These are phyloP conservation scores for Heliconius aoede DNA, from an alignment of 2,888 invertebrate species.

Conservation along the genomic window DNA sequence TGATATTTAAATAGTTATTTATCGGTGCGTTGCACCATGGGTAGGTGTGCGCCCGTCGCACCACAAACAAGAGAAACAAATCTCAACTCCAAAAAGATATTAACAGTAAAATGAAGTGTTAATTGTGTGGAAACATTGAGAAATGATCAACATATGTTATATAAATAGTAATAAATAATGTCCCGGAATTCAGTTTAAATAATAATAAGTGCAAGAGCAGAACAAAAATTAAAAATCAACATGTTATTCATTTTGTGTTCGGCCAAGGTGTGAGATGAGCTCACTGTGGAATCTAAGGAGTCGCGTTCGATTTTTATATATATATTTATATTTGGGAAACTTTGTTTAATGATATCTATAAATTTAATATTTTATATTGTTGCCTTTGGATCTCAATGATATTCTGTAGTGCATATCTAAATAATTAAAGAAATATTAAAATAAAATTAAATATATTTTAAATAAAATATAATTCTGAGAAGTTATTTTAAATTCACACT, in stretches of 20 bases:
- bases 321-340: constrained; percentile 7
- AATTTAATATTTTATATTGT: background rate
- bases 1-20: constrained; percentile 29
- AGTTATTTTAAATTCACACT: background rate
- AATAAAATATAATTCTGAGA: background rate
- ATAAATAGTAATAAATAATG: constrained; percentile 83
- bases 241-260: constrained; percentile 81
- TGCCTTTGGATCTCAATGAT: background rate
- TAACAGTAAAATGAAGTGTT: constrained; percentile 82
- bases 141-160: constrained; percentile 84
- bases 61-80: constrained; percentile 56
- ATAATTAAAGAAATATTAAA: background rate
- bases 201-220: constrained; percentile 81
- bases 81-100: constrained; percentile 70
- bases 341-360: constrained; percentile 28
- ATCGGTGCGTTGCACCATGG: constrained; percentile 44
- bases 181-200: constrained; percentile 82
- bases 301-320: constrained; percentile 32
- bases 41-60: constrained; percentile 22
- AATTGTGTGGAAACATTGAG: constrained; percentile 83
- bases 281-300: constrained; percentile 61
- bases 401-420: background rate
- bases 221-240: constrained; percentile 81
- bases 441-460: background rate
- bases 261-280: constrained; percentile 79